phyloP scores from a whole-genome alignment of 2,113 vertebrate species.

The Chunga burmeisteri region DNA sequence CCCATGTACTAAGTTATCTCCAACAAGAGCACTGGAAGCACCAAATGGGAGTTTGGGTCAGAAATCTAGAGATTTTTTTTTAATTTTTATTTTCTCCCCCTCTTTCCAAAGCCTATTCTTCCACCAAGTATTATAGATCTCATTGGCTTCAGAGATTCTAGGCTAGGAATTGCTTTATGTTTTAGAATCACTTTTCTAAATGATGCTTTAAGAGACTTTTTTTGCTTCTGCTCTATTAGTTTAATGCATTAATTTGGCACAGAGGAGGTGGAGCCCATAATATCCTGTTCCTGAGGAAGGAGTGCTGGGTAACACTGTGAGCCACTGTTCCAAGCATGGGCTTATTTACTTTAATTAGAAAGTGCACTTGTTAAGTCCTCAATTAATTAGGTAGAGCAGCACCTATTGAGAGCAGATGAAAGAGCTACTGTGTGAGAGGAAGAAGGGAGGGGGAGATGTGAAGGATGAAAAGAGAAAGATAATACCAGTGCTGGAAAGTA shows the following conservation, averaged over 20 bases:
- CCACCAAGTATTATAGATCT: not conserved
- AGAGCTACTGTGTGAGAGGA: slow-evolving; percentile 35
- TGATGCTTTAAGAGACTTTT: not conserved
- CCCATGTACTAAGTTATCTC: not conserved
- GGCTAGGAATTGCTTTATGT: not conserved
- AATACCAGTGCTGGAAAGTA: not conserved
- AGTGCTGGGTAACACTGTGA: slow-evolving; percentile 45
- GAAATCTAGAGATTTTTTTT: not conserved
- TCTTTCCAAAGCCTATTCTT: not conserved
- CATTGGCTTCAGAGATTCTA: not conserved
- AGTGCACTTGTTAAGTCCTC: slow-evolving; percentile 41
- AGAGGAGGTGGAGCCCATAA: slow-evolving; percentile 26
- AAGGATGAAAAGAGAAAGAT: slow-evolving; percentile 18
- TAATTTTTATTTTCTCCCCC: accelerated
- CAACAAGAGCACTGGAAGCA: not conserved
- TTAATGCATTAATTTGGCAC: slow-evolving; percentile 41
- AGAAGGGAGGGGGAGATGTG: not conserved
- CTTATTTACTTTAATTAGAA: slow-evolving; percentile 70
- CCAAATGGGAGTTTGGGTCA: not conserved
- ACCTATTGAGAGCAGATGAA: slow-evolving; percentile 43
- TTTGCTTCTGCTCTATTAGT: slow-evolving; percentile 21
- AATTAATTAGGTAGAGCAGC: slow-evolving; percentile 62
- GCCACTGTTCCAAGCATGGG: slow-evolving; percentile 30
- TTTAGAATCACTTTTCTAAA: not conserved
- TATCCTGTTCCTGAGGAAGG: slow-evolving; percentile 51